Percentiles rank a stretch among this genome's conserved stretches.
Conservation (phyloP, 2,113 vertebrate species). For the Gnathonemus longibarbis region DNA sequence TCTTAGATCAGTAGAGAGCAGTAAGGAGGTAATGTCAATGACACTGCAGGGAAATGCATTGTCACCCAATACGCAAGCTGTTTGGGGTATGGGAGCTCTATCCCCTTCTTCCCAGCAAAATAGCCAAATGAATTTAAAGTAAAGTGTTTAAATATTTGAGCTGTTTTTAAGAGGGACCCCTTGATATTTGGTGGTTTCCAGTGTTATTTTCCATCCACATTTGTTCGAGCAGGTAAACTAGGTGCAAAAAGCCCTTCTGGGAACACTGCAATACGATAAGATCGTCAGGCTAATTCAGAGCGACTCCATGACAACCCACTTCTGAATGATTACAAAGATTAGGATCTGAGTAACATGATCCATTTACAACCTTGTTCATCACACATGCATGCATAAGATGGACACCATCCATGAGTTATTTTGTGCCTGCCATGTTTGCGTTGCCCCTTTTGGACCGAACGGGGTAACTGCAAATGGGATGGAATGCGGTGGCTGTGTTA, state of each 20-base stretch:
- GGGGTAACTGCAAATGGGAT: not conserved
- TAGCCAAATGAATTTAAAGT: not conserved
- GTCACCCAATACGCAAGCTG: not conserved
- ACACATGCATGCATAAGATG: not conserved
- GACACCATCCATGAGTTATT: not conserved
- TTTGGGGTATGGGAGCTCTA: not conserved
- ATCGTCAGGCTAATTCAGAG: conserved; percentile 13
- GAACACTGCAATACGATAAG: conserved; percentile 6
- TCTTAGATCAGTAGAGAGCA: not conserved
- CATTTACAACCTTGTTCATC: not conserved
- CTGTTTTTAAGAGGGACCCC: not conserved
- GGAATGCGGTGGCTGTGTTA: not conserved
- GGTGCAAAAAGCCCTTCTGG: conserved; percentile 13
- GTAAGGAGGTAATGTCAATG: not conserved
- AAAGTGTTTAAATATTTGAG: not conserved
- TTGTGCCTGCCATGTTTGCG: not conserved
- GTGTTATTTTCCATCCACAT: not conserved
- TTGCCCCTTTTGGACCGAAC: not conserved
- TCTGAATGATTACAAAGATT: conserved; percentile 22
- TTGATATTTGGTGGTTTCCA: not conserved
- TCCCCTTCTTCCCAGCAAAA: too few relatives aligned
- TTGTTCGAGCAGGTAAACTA: not conserved
- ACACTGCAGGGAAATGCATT: not conserved
- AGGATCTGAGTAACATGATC: not conserved
- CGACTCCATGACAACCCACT: conserved; percentile 17